A percentile compares a stretch with the other conserved stretches of the same genome.
These are phyloP conservation scores for Panopea generosa DNA, from an alignment of 2,888 invertebrate genomes.

Conservation along the genomic window DNA sequence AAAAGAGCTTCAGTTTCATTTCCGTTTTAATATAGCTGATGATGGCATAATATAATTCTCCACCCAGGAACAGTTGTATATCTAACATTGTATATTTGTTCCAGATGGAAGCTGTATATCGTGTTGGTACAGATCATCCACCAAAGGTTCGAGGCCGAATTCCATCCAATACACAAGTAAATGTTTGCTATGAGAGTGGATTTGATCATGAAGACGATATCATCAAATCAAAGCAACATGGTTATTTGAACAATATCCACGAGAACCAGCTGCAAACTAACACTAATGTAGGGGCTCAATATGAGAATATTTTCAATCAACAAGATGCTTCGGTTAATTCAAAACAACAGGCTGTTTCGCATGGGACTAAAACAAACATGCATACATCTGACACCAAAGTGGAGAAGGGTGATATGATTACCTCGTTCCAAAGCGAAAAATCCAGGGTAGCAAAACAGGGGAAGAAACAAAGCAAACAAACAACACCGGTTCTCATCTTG, in stretches of 20 bases:
- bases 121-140: slow-evolving; percentile 20
- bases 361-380: too few relatives aligned
- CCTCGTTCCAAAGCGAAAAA: slow-evolving; percentile 30
- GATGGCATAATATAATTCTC: too few relatives aligned
- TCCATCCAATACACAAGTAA: slow-evolving; percentile 35
- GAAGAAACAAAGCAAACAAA: not conserved
- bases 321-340: too few relatives aligned
- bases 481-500: slow-evolving; percentile 9
- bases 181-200: slow-evolving; percentile 41
- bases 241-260: not conserved
- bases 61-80: too few relatives aligned
- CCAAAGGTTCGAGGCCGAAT: slow-evolving; percentile 18
- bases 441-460: slow-evolving; percentile 1
- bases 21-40: too few relatives aligned
- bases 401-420: slow-evolving; percentile 23
- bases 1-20: too few relatives aligned
- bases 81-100: too few relatives aligned
- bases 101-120: slow-evolving; percentile 58
- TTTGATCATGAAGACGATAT: slow-evolving; percentile 32
- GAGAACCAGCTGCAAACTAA: too few relatives aligned
- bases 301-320: too few relatives aligned
- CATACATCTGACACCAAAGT: not conserved
- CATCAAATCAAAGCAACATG: slow-evolving; percentile 5
- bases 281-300: too few relatives aligned
- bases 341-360: too few relatives aligned